phyloP scores from a whole-genome alignment of 2,797 vertebrate species.

The Neosalanx taihuensis region DNA sequence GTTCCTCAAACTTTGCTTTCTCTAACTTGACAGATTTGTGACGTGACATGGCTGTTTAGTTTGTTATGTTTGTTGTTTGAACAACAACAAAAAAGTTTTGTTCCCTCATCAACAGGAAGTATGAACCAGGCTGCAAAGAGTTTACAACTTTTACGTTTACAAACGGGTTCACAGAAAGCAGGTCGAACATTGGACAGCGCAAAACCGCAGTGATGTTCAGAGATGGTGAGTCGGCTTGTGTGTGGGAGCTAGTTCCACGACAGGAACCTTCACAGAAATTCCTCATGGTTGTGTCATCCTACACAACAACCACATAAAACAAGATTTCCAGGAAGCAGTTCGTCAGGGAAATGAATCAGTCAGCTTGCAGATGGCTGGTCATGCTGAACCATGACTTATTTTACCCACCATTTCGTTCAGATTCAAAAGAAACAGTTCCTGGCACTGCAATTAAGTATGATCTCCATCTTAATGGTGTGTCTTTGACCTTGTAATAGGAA shows the following conservation, averaged over 20 bases:
- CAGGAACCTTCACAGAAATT: conserved; percentile 7
- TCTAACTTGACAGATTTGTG: background rate
- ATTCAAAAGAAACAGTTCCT: conserved; percentile 37
- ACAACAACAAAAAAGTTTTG: background rate
- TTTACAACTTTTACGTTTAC: background rate
- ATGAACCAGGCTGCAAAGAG: background rate
- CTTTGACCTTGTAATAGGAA: background rate
- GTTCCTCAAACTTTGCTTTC: background rate
- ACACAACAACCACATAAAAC: conserved; percentile 13
- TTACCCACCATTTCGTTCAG: conserved; percentile 44
- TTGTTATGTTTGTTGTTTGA: too few relatives aligned
- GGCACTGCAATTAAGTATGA: background rate
- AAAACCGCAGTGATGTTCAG: background rate
- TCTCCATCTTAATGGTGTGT: background rate
- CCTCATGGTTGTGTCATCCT: conserved; percentile 5
- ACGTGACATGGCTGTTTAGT: background rate
- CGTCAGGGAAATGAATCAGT: conserved; percentile 51
- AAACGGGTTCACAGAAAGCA: background rate
- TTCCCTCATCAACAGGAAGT: background rate
- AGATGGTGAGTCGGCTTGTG: background rate
- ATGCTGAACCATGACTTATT: conserved; percentile 38
- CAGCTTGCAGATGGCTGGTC: conserved; percentile 52
- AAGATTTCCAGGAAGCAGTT: conserved; percentile 51
- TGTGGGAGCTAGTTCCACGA: background rate
- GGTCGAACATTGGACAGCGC: background rate